phyloP scores from a whole-genome alignment of 2,888 invertebrate species.

The Lacanobia oleracea region DNA sequence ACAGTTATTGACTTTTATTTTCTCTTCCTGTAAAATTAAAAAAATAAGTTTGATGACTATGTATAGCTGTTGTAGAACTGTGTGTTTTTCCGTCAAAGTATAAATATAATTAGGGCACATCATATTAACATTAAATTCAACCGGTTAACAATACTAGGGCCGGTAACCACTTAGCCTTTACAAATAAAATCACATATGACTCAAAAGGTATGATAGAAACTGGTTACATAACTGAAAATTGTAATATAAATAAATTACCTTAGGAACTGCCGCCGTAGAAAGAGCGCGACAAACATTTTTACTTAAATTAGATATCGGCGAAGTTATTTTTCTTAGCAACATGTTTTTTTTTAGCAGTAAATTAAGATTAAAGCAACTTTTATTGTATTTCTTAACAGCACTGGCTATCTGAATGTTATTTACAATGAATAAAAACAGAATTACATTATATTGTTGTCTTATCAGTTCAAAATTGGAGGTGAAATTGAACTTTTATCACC shows the following conservation, averaged over 20 bases:
- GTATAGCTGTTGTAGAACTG: too few relatives aligned
- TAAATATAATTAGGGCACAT: not conserved
- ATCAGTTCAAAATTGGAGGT: slow-evolving; percentile 32
- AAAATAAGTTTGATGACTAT: slow-evolving; percentile 1
- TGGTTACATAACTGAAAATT: slow-evolving; percentile 9
- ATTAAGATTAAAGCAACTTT: not conserved
- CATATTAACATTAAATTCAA: not conserved
- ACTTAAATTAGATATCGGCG: slow-evolving; percentile 47
- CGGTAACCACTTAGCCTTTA: not conserved
- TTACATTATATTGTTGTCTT: not conserved
- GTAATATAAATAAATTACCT: slow-evolving; percentile 62
- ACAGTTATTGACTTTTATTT: slow-evolving; percentile 91
- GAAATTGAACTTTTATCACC: slow-evolving; percentile 9
- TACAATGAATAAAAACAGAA: slow-evolving; percentile 16
- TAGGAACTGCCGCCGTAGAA: slow-evolving; percentile 66
- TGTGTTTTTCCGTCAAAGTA: not conserved
- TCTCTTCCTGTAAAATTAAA: slow-evolving; percentile 89
- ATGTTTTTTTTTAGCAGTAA: slow-evolving; percentile 42
- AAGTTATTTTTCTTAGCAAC: slow-evolving; percentile 64
- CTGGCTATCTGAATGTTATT: slow-evolving; percentile 20
- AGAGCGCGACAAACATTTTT: slow-evolving; percentile 61
- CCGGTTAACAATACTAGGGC: not conserved
- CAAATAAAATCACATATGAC: too few relatives aligned
- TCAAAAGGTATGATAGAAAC: not conserved
- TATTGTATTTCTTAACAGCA: not conserved